Evolutionary conservation across 2,797 vertebrate species (phyloP).

Genomic region (Sphenopsis melanotis): DNA sequence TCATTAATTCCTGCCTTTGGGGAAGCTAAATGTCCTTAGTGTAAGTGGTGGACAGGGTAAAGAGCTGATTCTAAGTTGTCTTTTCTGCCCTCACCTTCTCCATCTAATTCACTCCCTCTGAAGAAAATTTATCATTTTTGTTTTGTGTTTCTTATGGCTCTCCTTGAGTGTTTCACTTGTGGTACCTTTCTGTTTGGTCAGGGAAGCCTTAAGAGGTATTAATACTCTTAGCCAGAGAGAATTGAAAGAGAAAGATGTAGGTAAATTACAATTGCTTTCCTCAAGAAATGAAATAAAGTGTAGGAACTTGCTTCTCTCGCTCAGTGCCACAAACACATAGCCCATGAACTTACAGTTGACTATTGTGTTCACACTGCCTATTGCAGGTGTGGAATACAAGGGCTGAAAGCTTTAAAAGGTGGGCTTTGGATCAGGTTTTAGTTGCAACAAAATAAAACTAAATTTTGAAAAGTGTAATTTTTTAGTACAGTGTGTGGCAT

Average conservation of each 20-base stretch:
- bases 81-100: neutral
- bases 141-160: rapidly evolving
- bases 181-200: neutral
- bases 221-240: neutral
- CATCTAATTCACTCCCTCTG: neutral
- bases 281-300: neutral
- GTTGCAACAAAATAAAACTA: neutral
- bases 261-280: neutral
- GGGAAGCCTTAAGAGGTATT: neutral
- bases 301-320: neutral
- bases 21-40: neutral
- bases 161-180: neutral
- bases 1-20: neutral
- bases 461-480: neutral
- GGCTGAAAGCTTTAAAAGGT: neutral
- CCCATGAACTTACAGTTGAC: neutral
- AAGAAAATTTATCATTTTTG: neutral
- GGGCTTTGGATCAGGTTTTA: neutral
- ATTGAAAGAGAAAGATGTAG: neutral
- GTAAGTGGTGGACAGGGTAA: rapidly evolving
- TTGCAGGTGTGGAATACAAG: neutral
- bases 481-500: neutral
- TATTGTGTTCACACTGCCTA: neutral
- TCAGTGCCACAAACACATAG: neutral
- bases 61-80: neutral